A percentile compares a stretch with the other conserved stretches of the same genome.
These are phyloP conservation scores for Meloidogyne floridensis DNA, from an alignment of 1,140 invertebrate species.

Conservation along the genomic window DNA sequence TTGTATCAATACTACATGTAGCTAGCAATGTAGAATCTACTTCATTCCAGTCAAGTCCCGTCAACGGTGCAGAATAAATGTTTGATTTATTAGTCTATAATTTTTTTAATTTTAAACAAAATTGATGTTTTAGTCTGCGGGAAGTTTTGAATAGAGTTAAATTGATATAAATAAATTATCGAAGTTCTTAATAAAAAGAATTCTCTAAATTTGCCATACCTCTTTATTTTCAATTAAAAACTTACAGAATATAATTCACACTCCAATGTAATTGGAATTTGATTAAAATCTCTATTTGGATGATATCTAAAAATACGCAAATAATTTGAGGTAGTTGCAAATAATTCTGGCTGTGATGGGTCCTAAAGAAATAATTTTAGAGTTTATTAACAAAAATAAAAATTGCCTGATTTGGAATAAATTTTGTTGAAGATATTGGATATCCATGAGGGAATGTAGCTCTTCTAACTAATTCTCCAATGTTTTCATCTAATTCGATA, in stretches of 20 bases:
- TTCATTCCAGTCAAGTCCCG: constrained; percentile 99
- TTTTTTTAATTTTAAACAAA: constrained; percentile 20
- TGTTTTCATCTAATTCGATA: constrained; percentile 84
- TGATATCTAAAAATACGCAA: constrained; percentile 49
- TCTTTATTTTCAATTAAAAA: constrained; percentile 18
- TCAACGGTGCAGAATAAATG: constrained; percentile 97
- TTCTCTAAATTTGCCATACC: no score
- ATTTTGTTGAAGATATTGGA: constrained; percentile 74
- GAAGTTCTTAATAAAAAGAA: no score
- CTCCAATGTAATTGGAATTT: constrained; percentile 29
- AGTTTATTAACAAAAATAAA: background rate
- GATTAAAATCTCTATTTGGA: constrained; percentile 18
- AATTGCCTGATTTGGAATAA: constrained; percentile 37
- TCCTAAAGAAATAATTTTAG: constrained; percentile 67
- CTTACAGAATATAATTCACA: constrained; percentile 38
- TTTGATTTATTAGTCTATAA: constrained; percentile 81
- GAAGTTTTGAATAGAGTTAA: no score
- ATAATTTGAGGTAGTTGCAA: constrained; percentile 52
- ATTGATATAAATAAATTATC: no score
- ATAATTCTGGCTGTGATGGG: constrained; percentile 33
- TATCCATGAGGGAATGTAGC: constrained; percentile 99
- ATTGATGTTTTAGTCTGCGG: no score
- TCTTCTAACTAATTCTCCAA: constrained; percentile 81
- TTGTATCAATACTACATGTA: constrained; percentile 98
- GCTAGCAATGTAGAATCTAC: constrained; percentile 96